Evolutionary conservation across 2,797 vertebrate genomes (phyloP).

Genomic region (Synanceia verrucosa): DNA sequence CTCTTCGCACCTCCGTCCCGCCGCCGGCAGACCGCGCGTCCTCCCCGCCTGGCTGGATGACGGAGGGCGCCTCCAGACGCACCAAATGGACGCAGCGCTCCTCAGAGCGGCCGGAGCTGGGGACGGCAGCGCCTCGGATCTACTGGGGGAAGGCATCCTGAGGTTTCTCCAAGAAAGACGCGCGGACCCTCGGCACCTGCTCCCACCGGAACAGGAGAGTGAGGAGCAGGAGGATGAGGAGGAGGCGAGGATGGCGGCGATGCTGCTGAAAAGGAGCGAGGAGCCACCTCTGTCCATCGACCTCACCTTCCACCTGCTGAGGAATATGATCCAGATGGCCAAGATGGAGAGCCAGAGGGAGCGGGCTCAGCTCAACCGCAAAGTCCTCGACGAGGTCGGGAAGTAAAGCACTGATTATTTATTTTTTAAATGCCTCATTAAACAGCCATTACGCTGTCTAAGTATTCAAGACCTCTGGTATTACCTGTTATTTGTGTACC

Average conservation of each 20-base stretch:
- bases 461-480: constrained; percentile 48
- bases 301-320: constrained; percentile 94
- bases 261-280: constrained; percentile 80
- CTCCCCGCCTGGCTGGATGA: constrained; percentile 65
- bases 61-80: constrained; percentile 63
- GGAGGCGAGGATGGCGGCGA: constrained; percentile 31
- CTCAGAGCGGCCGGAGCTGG: constrained; percentile 67
- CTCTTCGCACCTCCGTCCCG: constrained; percentile 69
- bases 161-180: constrained; percentile 56
- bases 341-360: constrained; percentile 88
- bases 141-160: constrained; percentile 70
- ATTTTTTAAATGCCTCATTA: constrained; percentile 12
- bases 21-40: constrained; percentile 73
- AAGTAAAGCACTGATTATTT: constrained; percentile 76
- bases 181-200: constrained; percentile 34
- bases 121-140: constrained; percentile 60
- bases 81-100: constrained; percentile 67
- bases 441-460: constrained; percentile 31
- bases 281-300: constrained; percentile 93
- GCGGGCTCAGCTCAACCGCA: constrained; percentile 90
- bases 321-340: constrained; percentile 92
- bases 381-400: constrained; percentile 90
- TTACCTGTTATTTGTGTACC: constrained; percentile 43
- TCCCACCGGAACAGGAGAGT: neutral
- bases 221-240: constrained; percentile 26